phyloP scores from a whole-genome alignment of 2,113 vertebrate species.

The Sorex fumeus region DNA sequence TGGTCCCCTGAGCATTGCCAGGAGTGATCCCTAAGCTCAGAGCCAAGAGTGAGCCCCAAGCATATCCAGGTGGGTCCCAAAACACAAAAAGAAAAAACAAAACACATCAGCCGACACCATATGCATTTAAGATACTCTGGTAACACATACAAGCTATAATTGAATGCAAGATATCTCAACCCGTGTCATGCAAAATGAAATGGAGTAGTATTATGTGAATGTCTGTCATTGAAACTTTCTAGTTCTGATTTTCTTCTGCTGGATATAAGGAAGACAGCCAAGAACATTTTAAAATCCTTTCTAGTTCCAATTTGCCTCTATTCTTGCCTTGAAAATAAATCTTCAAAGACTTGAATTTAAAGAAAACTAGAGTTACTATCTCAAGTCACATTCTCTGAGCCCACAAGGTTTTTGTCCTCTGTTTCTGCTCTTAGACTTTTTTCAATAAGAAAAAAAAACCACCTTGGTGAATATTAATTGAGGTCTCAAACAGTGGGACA shows the following conservation, averaged over 20 bases:
- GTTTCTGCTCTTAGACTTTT: neutral
- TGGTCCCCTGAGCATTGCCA: no score
- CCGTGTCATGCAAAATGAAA: neutral
- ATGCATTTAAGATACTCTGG: neutral
- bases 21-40: no score
- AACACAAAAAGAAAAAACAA: no score
- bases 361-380: neutral
- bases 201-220: neutral
- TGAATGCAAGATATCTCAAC: neutral
- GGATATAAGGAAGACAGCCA: neutral
- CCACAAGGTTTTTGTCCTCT: neutral
- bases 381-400: neutral
- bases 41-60: no score
- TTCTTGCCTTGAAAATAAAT: neutral
- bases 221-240: neutral
- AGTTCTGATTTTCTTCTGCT: neutral
- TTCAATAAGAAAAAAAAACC: neutral
- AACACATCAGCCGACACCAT: neutral
- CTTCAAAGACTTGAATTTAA: slow-evolving; percentile 19
- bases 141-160: neutral
- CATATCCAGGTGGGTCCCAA: no score
- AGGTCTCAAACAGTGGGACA: no score
- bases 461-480: no score
- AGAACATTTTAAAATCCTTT: neutral
- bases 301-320: neutral